Conservation (phyloP, 2,797 vertebrate species). For the Rhinoraja longicauda region DNA sequence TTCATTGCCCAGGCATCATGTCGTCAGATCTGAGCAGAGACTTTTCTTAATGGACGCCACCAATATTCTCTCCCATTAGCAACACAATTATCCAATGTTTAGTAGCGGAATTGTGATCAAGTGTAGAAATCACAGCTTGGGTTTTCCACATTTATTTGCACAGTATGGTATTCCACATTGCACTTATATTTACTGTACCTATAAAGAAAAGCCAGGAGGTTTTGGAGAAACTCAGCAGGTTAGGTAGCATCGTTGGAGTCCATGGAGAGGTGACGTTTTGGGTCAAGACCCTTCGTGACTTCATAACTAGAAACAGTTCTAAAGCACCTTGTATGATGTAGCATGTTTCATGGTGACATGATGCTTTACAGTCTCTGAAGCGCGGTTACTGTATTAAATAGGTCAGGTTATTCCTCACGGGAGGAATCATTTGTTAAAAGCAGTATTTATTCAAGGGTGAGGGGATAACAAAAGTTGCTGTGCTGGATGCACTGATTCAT, state of each 20-base stretch:
- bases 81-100: neutral
- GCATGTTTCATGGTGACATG: neutral
- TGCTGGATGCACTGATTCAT: no score
- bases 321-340: neutral
- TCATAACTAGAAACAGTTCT: neutral
- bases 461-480: no score
- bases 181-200: neutral
- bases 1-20: neutral
- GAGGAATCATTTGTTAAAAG: no score
- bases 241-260: no score
- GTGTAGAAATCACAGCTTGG: neutral
- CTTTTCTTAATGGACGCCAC: neutral
- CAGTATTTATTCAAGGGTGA: no score
- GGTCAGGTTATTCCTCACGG: neutral
- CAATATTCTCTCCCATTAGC: neutral
- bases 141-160: neutral
- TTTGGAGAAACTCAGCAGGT: no score
- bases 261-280: no score
- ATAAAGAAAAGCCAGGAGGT: no score
- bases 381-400: neutral
- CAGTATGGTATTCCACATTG: neutral
- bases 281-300: no score
- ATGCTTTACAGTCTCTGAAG: neutral
- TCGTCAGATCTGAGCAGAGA: neutral
- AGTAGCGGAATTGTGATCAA: neutral